Base-by-base conservation (phyloP, 1,140 invertebrate species). In the Ectropis grisescens region DNA sequence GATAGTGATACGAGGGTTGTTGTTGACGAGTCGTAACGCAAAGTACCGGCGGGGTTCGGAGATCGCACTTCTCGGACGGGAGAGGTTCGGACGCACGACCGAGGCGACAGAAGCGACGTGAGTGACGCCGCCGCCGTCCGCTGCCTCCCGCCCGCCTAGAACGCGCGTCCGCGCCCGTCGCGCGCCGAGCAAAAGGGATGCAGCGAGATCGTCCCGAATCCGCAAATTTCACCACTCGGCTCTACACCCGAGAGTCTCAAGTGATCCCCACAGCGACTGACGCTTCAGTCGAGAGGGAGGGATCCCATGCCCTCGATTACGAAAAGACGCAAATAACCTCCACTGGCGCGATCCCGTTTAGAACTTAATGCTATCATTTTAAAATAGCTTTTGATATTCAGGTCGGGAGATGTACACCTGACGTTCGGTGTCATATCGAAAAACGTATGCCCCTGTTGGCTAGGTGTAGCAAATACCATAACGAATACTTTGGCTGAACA, bases 401-500 rank as follows among this genome's bases (percentile, higher is more conserved):
- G 25, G 30, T 35, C 38, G 39, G 23, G 54, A 60, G 71, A 76
- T 74, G 69, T 71, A 75, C 75, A 80, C 75, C 75, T 78, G 75
- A 75, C 75, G 68, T 74, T 74, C 60, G 65, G 56, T 72, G 61
- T 75, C 71, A 80, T 72, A 65, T 76, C 60, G 62, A 60, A 70
- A 67, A 76, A 74, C 70, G 72, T 80, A 76, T 76, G 75, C 71
- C 66, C 58, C 62, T 55, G 69, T 75, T 80, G 64, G 71, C 70
- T 76, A 76, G 68, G 70, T 80, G 71, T 71, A 72, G 68, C 71
- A 76, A 76, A 80, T 80, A 75, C 75, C 70, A 74, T 74, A 75
- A 78, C 72, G 72, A 78, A 78, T 78, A 80, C 67, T 80, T 80
- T 75, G 65, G 68, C 64, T 65, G 70, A 75, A 71, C 66, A 65